Percentiles rank a stretch among this genome's conserved stretches.
Evolutionary conservation across 2,888 invertebrate species (phyloP).

Genomic region (Doris montereyensis): DNA sequence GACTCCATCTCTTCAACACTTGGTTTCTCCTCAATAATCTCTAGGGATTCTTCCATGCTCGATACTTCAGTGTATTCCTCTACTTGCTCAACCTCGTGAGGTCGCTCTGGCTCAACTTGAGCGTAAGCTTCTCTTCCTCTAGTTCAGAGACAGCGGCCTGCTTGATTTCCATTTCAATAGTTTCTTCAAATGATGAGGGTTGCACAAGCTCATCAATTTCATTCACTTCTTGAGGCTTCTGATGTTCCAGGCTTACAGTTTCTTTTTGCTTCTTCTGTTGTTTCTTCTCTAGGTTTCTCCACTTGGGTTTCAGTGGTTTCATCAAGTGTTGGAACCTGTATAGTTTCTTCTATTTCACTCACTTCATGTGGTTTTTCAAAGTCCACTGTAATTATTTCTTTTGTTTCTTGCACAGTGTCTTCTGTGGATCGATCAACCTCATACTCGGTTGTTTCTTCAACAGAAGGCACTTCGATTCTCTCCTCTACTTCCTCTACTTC

Average conservation of each 20-base stretch:
- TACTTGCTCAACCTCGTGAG: conserved; percentile 23
- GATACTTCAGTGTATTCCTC: conserved; percentile 13
- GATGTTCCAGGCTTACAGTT: conserved; percentile 42
- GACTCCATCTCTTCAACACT: not conserved
- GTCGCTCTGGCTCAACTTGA: conserved; percentile 5
- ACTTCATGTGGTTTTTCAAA: conserved; percentile 35
- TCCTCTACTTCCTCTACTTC: conserved; percentile 42
- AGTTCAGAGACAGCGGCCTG: conserved; percentile 42
- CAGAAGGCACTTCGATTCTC: conserved; percentile 20
- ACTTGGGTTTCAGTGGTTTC: conserved; percentile 37
- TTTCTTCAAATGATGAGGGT: conserved; percentile 12
- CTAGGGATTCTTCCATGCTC: conserved; percentile 6
- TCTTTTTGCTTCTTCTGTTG: conserved; percentile 42
- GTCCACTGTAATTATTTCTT: conserved; percentile 42
- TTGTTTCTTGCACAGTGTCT: conserved; percentile 49
- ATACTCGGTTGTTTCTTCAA: conserved; percentile 22
- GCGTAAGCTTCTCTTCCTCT: not conserved
- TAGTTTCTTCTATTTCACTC: conserved; percentile 22
- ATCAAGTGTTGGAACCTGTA: conserved; percentile 31
- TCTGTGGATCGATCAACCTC: conserved; percentile 46
- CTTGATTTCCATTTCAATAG: too few species aligned
- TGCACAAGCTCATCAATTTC: conserved; percentile 35
- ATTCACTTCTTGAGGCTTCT: conserved; percentile 37
- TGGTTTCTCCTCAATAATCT: conserved; percentile 27
- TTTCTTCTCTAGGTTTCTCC: conserved; percentile 50